Base-by-base conservation (phyloP, 2,797 vertebrate genomes). In the Leontocebus nigricollis region DNA sequence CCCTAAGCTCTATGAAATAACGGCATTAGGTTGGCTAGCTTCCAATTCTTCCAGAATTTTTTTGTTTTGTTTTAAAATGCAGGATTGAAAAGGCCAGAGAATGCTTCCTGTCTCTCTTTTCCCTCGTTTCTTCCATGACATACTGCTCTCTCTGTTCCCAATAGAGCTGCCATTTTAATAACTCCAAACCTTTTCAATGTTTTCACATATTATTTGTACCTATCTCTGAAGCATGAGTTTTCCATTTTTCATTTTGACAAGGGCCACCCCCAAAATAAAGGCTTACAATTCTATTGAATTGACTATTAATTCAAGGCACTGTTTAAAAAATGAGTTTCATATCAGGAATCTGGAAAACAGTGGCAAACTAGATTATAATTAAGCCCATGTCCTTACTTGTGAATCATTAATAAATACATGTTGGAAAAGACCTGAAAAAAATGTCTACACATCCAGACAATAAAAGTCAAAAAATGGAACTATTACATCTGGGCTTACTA, bases 1-100 rank as follows among this genome's bases (percentile, higher is more conserved):
- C 98, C 98, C 98, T 95, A 91, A 98, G 98, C 97, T 98, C 98
- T 95, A 88, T 94, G 97, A 98, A 98, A 97, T 97, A 97, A 98
- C 83, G 64, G 97, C 98, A 98, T 98, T 98, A 98, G 90, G 88
- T 97, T 98, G 98, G 98, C 97, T 36, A 64, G 76, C 48, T 96
- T 98, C 98, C 98, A 98, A 55, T 24, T 90, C 96, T 96, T 89
- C 92, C 93, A 91, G 93, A 88, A 89, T 87, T 96, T 97, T 96
- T 97, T 97, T 97, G 96, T 97, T 98, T 97, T 97, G 96, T 95
- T 97, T 97, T 84, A 95, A 97, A 98, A 98, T 1, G 26, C 76
- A 85, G 93, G 92, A 95, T 89, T 96, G 97, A 84, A 90, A 97
- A 96, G 94, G 90, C 97, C 93, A 91, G 92, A 83, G 90, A 96